Evolutionary conservation across 2,797 vertebrate genomes (phyloP).

Genomic region (Glossophaga mutica): DNA sequence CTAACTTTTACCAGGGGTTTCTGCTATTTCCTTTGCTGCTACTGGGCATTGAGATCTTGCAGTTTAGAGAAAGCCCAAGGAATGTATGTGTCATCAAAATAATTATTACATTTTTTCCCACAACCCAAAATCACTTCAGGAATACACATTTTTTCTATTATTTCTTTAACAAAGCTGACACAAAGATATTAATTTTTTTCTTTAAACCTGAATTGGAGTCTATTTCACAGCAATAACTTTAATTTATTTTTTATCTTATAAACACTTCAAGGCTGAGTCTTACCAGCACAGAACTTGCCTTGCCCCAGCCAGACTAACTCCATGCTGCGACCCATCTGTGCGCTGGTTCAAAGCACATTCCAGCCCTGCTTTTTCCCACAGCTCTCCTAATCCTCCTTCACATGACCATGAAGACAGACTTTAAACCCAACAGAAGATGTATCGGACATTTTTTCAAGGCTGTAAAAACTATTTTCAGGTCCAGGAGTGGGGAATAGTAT

Average conservation of each 20-base stretch:
- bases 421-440: constrained; percentile 13
- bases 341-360: background rate
- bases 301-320: background rate
- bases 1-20: background rate
- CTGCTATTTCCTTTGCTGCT: background rate
- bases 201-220: background rate
- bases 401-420: background rate
- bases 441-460: constrained; percentile 36
- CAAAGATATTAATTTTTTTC: background rate
- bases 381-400: constrained; percentile 23
- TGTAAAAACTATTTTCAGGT: constrained; percentile 37
- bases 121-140: background rate
- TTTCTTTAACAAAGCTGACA: background rate
- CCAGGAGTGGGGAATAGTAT: background rate
- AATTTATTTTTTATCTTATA: constrained; percentile 2
- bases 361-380: background rate
- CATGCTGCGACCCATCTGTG: background rate
- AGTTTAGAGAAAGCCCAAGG: background rate
- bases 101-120: background rate
- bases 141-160: background rate
- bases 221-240: background rate
- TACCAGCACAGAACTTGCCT: background rate
- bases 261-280: background rate
- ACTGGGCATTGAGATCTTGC: background rate
- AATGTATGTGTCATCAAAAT: background rate